phyloP scores from a whole-genome alignment of 2,888 invertebrate species.

The Parascotia fuliginaria region DNA sequence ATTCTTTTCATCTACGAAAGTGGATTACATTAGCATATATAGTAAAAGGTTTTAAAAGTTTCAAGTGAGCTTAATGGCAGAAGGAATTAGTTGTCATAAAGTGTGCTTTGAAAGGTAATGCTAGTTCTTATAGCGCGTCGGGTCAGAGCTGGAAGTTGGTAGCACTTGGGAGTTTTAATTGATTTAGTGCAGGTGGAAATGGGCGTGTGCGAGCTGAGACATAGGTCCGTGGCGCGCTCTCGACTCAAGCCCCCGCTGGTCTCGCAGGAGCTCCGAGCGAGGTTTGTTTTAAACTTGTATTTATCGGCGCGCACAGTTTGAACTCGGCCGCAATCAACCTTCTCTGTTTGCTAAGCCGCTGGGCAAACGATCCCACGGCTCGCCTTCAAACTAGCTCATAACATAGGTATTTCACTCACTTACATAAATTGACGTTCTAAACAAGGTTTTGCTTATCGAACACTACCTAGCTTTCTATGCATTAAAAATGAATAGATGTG shows the following conservation, averaged over 20 bases:
- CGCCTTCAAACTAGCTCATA: slow-evolving; percentile 12
- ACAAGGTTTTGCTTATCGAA: slow-evolving; percentile 12
- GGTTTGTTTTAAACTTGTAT: slow-evolving; percentile 61
- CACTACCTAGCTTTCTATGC: too few species aligned
- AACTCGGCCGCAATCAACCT: slow-evolving; percentile 46
- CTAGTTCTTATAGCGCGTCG: slow-evolving; percentile 47
- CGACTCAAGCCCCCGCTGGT: slow-evolving; percentile 26
- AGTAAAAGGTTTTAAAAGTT: slow-evolving; percentile 47
- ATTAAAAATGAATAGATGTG: slow-evolving; percentile 11
- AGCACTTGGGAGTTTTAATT: slow-evolving; percentile 67
- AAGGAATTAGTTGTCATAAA: slow-evolving; percentile 47
- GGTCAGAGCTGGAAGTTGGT: slow-evolving; percentile 38
- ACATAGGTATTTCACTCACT: slow-evolving; percentile 24
- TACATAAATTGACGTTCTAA: slow-evolving; percentile 15
- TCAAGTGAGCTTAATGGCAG: slow-evolving; percentile 45
- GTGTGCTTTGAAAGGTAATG: slow-evolving; percentile 40
- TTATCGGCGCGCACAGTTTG: slow-evolving; percentile 47
- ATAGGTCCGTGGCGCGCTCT: slow-evolving; percentile 31
- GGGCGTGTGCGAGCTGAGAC: slow-evolving; percentile 30
- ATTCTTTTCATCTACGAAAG: slow-evolving; percentile 59
- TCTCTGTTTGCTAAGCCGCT: slow-evolving; percentile 41
- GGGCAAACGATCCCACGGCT: slow-evolving; percentile 21
- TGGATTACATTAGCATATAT: slow-evolving; percentile 62
- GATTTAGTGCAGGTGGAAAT: slow-evolving; percentile 62
- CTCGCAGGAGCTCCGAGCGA: slow-evolving; percentile 38